phyloP scores from a whole-genome alignment of 1,140 invertebrate species.

The Hyles vespertilio region DNA sequence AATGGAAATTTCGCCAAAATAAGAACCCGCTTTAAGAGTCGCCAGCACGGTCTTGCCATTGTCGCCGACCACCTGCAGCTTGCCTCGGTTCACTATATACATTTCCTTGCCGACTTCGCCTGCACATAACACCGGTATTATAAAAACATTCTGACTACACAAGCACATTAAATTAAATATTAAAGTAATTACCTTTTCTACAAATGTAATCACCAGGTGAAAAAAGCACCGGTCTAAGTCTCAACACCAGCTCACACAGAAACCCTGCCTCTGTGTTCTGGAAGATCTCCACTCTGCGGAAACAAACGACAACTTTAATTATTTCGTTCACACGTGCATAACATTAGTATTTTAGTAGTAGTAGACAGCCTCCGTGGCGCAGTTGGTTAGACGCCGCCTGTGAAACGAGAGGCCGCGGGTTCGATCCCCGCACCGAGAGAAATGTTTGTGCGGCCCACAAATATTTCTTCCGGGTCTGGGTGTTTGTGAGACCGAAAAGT shows the following conservation, averaged over 20 bases:
- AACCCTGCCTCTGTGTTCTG: constrained; percentile 99
- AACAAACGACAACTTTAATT: not conserved
- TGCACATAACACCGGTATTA: constrained; percentile 65
- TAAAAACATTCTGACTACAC: constrained; percentile 7
- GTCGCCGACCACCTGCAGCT: constrained; percentile 97
- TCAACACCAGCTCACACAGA: constrained; percentile 96
- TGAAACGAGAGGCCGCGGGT: no score
- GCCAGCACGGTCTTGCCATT: constrained; percentile 98
- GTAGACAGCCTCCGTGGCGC: no score
- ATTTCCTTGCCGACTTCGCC: constrained; percentile 99
- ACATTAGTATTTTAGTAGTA: no score
- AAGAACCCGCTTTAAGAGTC: constrained; percentile 96
- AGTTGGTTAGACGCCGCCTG: no score
- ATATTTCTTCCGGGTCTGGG: no score
- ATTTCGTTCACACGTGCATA: no score
- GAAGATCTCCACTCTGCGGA: constrained; percentile 95
- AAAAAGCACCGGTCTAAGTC: constrained; percentile 95
- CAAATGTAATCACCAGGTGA: constrained; percentile 99
- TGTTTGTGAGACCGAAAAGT: no score
- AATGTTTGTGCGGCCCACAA: no score
- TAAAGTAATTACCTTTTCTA: constrained; percentile 87
- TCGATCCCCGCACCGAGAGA: no score
- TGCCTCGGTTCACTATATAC: constrained; percentile 98
- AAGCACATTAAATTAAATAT: constrained; percentile 3
- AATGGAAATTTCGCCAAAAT: constrained; percentile 99